A percentile compares a stretch with the other conserved stretches of the same genome.
Evolutionary conservation across 2,888 invertebrate genomes (phyloP).

Genomic region (Macrosiphum euphorbiae): DNA sequence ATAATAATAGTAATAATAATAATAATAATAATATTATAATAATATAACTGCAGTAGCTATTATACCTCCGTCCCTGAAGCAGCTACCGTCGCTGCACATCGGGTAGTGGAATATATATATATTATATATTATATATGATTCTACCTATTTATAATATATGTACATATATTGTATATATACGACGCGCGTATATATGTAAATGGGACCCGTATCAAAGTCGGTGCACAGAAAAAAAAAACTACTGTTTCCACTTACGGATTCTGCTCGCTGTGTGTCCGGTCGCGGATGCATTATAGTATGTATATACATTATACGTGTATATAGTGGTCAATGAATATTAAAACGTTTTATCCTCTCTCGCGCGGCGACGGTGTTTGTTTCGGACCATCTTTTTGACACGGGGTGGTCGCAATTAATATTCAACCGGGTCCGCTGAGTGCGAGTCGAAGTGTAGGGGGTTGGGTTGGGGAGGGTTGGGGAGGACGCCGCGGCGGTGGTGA

Average conservation of each 20-base stretch:
- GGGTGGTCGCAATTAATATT: constrained; percentile 62
- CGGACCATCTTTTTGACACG: constrained; percentile 43
- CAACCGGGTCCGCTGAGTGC: constrained; percentile 32
- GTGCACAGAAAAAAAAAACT: constrained; percentile 32
- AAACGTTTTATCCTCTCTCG: constrained; percentile 55
- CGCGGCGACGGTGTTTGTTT: constrained; percentile 9
- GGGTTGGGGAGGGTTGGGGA: background rate
- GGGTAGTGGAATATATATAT: background rate
- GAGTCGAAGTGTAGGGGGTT: background rate
- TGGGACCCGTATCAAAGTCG: constrained; percentile 55
- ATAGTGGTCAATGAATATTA: constrained; percentile 61
- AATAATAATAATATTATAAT: background rate
- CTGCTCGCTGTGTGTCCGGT: constrained; percentile 53
- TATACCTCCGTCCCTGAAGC: background rate
- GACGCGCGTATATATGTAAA: constrained; percentile 49
- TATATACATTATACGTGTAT: background rate
- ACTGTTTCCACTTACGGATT: constrained; percentile 53
- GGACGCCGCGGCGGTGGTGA: background rate
- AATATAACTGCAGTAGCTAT: background rate
- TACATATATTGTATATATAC: background rate
- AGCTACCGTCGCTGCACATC: constrained; percentile 2
- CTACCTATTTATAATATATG: background rate
- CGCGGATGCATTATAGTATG: background rate
- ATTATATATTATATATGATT: background rate
- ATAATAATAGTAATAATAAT: background rate